Conservation (phyloP, 2,888 invertebrate species). For the Steinernema carpocapsae region DNA sequence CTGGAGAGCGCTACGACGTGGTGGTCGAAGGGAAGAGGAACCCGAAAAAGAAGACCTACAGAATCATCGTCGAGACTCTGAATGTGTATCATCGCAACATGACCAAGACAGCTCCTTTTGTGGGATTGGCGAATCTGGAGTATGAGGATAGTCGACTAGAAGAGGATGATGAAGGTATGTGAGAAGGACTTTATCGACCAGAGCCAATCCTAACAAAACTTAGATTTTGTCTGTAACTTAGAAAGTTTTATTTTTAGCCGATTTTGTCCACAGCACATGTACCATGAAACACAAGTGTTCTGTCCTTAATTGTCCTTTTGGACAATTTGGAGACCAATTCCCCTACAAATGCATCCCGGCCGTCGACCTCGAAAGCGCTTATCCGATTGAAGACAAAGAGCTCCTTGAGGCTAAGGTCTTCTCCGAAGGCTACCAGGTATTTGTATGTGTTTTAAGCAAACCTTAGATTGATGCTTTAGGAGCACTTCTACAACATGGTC, state of each 20-base stretch:
- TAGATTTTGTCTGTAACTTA: no score
- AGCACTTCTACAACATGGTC: conserved; percentile 65
- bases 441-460: conserved; percentile 10
- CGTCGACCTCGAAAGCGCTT: conserved; percentile 37
- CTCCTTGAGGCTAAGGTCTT: conserved; percentile 41
- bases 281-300: conserved; percentile 41
- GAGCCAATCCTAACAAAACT: no score
- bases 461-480: no score
- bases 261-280: conserved; percentile 48
- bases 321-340: conserved; percentile 40
- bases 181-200: no score
- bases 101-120: conserved; percentile 36
- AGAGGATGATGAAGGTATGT: conserved; percentile 45
- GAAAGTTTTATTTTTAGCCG: conserved; percentile 45
- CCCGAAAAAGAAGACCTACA: conserved; percentile 49
- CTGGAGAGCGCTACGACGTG: conserved; percentile 61
- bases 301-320: conserved; percentile 55
- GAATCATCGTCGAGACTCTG: conserved; percentile 42
- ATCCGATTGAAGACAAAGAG: conserved; percentile 36
- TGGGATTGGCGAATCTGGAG: conserved; percentile 58
- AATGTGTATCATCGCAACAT: not conserved
- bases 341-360: conserved; percentile 48
- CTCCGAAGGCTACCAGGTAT: conserved; percentile 44
- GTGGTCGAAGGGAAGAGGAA: conserved; percentile 46
- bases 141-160: conserved; percentile 44